Base-by-base conservation (phyloP, 2,113 vertebrate genomes). In the Holacanthus passer region DNA sequence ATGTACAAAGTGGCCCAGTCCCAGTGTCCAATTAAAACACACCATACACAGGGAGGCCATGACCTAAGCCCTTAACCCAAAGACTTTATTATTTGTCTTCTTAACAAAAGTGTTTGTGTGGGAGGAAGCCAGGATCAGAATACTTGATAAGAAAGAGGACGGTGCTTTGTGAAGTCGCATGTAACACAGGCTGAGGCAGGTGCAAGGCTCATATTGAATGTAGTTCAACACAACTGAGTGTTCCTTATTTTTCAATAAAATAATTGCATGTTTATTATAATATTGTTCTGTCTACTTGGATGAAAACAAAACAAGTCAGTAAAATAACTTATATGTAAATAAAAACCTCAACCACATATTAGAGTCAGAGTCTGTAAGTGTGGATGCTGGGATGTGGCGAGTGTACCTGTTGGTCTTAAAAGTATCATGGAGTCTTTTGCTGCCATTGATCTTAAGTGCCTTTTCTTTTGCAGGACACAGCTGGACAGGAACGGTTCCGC, bases 401-500 rank as follows among this genome's bases (percentile, higher is more conserved):
- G 20, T 27, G 24, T 31, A 17, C 41, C 24, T n/a, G n/a, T 41
- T 67, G 47, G 4, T 17, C 27, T 43, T 39, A 5, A 78, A 67
- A 39, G 50, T 64, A n/a, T 71, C 48, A 73, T 55, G 19, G 29
- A 65, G 27, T 60, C 35, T 59, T 59, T 24, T 66, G 24, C n/a
- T 19, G 1, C 16, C 3, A 1, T 20, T 87, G 16, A 63, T 45
- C 4, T 41, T 14, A 11, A 50, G 16, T 60, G 4, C 81, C 5
- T 86, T 68, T 73, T 0, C 60, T 41, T 87, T 90, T 87, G 47
- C 87, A 99, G 98, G 98, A 99, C 91, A 99, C 98, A 50, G 98
- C 98, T 58, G 98, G 97, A 93, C 98, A 99, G 93, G 98, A 99
- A 81, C 93, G 98, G 45, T 99, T 99, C 94, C 96, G 98, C 87